Evolutionary conservation across 2,797 vertebrate genomes (phyloP).

Genomic region (Coregonus suidteri): DNA sequence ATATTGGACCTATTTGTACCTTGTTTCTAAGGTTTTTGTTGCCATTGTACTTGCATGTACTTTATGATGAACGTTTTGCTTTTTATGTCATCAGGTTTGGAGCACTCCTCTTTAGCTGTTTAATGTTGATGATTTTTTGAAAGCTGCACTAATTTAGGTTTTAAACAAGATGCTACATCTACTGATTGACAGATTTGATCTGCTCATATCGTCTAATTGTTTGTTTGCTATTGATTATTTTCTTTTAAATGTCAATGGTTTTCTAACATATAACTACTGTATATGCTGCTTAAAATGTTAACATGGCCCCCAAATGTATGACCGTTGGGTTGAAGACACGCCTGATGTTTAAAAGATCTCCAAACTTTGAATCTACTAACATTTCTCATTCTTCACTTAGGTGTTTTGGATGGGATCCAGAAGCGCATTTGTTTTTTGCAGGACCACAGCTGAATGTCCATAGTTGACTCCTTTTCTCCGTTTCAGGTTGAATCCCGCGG

Average conservation of each 20-base stretch:
- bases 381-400: conserved; percentile 32
- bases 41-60: conserved; percentile 2
- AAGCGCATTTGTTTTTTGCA: neutral
- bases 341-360: conserved; percentile 1
- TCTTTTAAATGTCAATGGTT: neutral
- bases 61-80: neutral
- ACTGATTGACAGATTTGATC: neutral
- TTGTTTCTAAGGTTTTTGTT: conserved; percentile 57
- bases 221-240: neutral
- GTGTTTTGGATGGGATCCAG: conserved; percentile 10
- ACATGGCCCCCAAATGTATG: neutral
- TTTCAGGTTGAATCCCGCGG: conserved; percentile 43
- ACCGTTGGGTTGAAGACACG: neutral
- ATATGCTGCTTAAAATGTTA: neutral
- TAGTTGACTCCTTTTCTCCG: conserved; percentile 15
- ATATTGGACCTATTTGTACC: conserved; percentile 89
- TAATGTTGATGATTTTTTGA: neutral
- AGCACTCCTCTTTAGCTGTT: conserved; percentile 17
- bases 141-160: neutral
- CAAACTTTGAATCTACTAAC: conserved; percentile 25
- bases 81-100: conserved; percentile 18
- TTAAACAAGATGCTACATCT: neutral
- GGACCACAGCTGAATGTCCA: conserved; percentile 34
- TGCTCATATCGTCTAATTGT: neutral
- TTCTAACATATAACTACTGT: neutral